Evolutionary conservation across 30 jellyfish, hydroid and myxozoan genomes (phyloP), one percentile per base, ranked within the genome.

Genomic region (Turritopsis dohrnii): DNA sequence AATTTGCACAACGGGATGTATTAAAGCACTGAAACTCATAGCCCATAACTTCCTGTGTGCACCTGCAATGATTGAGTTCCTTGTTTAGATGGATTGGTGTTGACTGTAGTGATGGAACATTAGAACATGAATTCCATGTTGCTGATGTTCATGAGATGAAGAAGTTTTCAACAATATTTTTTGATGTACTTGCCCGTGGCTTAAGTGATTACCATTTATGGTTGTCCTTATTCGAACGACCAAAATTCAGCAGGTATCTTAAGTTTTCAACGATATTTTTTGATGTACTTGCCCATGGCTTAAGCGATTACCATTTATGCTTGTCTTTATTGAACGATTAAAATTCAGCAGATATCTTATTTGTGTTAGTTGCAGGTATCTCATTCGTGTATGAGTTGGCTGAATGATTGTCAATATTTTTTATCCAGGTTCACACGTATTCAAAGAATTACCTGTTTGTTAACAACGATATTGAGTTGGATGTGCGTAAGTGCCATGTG

Each of bases 401-500:
- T n/a, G n/a, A n/a, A n/a, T n/a, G n/a, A n/a, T n/a, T n/a, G n/a
- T n/a, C n/a, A n/a, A n/a, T n/a, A n/a, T n/a, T n/a, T n/a, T n/a
- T n/a, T n/a, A n/a, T 66, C 30, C 66, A 94, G 99, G 72, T 94
- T 94, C 74, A 87, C 97, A 0, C 86, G 99, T 24, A 96, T 94
- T 27, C 99, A 94, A 84, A 96, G 99, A 16, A 71, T 94, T 18
- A 89, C 99, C 0, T 94, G 97, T 66, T 86, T 96, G 53, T 86
- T 89, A 54, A 89, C 99, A 73, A 86, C 89, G 75, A 52, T 88
- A 21, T 77, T 94, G 71, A 80, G 94, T 21, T 94, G 96, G 96
- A 94, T 89, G 97, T 84, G 92, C 18, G 90, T 94, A 17, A 91
- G 89, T 83, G 99, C 99, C 16, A 89, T 89, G 97, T 94, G 99